Percentiles rank a stretch among this genome's conserved stretches.
phyloP scores from a whole-genome alignment of 2,888 invertebrate genomes.

The Chrysina gloriosa region DNA sequence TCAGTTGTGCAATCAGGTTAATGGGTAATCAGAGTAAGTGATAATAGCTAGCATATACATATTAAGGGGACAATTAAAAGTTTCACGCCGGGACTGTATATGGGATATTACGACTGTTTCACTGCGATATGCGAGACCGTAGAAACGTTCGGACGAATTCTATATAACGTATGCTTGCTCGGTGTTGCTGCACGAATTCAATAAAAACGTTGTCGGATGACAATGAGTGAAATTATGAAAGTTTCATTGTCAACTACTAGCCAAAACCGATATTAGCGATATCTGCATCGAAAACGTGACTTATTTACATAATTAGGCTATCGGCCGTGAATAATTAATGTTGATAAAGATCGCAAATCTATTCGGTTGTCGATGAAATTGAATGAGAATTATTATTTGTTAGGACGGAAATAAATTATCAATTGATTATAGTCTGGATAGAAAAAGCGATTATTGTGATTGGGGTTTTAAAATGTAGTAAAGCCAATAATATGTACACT shows the following conservation, averaged over 20 bases:
- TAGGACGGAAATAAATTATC: background rate
- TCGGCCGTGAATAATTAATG: background rate
- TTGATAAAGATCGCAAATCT: background rate
- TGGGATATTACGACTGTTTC: slow-evolving; percentile 40
- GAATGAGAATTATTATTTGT: background rate
- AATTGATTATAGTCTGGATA: background rate
- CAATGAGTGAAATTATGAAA: slow-evolving; percentile 42
- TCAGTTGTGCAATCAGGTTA: slow-evolving; percentile 54
- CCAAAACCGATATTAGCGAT: slow-evolving; percentile 12
- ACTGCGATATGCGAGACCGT: slow-evolving; percentile 23
- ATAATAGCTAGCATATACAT: slow-evolving; percentile 53
- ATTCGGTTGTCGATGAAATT: slow-evolving; percentile 1
- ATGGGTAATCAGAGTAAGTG: slow-evolving; percentile 57
- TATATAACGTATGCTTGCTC: background rate
- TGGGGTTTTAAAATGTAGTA: too few species aligned
- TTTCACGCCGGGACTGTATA: slow-evolving; percentile 51
- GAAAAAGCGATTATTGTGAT: background rate
- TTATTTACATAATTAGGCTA: slow-evolving; percentile 27
- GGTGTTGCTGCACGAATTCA: background rate
- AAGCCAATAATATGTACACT: too few species aligned
- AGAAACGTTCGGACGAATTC: background rate
- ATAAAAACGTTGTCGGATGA: slow-evolving; percentile 21
- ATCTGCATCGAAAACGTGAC: slow-evolving; percentile 15
- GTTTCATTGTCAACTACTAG: slow-evolving; percentile 4
- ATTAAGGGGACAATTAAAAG: slow-evolving; percentile 57